Base-by-base conservation (phyloP, 2,888 invertebrate species). In the Nasonovia ribisnigri region DNA sequence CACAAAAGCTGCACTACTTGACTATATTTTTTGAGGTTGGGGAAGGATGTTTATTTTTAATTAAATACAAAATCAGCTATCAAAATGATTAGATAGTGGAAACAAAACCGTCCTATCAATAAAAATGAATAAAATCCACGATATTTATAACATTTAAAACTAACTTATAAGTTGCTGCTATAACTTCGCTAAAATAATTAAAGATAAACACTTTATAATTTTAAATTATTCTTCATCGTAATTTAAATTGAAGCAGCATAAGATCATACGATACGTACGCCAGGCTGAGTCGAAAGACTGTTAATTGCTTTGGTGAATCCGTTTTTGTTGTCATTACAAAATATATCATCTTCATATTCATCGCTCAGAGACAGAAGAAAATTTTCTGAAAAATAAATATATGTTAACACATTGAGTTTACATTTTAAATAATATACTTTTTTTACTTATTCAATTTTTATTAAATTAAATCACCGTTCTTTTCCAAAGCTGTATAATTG, bases 321-420 rank as follows among this genome's bases (percentile, higher is more conserved):
- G 60, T 93, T 90, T 93, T 84, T 93, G 42, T 93, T 93, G 36
- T 93, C 84, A 48, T 90, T 93, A 13, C 24, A 90, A 46, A 93
- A 93, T 89, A 93, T 93, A 36, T 89, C 89, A 46, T 93, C 93
- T 90, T 93, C 89, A 60, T 48, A 20, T 36, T 89, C 88, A 29
- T 20, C 48, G 20, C 42, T 46, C 36, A 93, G 6, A 20, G 93
- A 60, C 2, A 93, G 48, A 24, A 93, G 60, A 60, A 90, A 93
- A 46, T 36, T 89, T 84, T 93, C 93, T 93, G 29, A 93, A 92
- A 84, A 88, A 51, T 3, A 46, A 84, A 48, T 24, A 43, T 20
- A 77, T 42, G 8, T 36, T 20, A 36, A 20, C 13, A 67, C n/a
- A 60, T 67, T 29, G 11, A 29, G 60, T 29, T 29, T n/a, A 67